phyloP scores from a whole-genome alignment of 1,140 invertebrate species.

The Eumaeus atala region DNA sequence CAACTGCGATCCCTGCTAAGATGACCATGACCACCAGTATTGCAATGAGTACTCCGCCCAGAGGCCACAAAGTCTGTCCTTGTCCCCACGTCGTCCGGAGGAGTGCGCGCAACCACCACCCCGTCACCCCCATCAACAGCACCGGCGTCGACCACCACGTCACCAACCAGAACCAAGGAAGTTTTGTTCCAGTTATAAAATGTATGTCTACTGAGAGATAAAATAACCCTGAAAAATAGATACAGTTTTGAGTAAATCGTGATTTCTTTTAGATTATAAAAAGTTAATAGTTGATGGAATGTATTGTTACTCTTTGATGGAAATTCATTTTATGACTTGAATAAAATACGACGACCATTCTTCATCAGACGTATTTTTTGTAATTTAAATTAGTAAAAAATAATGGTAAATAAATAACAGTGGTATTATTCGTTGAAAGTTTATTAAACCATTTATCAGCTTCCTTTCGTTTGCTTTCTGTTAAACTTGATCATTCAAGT shows the following conservation, averaged over 20 bases:
- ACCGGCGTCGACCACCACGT: slow-evolving; percentile 48
- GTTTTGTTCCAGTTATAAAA: slow-evolving; percentile 52
- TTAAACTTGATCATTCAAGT: no score
- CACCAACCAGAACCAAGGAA: slow-evolving; percentile 46
- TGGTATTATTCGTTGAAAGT: no score
- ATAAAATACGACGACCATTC: no score
- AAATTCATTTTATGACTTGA: no score
- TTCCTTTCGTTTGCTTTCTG: no score
- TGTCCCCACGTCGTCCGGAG: slow-evolving; percentile 38
- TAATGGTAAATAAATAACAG: no score
- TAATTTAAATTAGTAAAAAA: no score
- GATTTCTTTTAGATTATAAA: no score
- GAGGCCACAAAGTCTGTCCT: slow-evolving; percentile 43
- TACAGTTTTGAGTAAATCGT: background rate
- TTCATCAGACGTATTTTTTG: no score
- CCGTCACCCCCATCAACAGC: slow-evolving; percentile 45
- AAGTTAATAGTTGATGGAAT: no score
- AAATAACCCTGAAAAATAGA: slow-evolving; percentile 48
- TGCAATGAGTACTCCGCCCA: slow-evolving; percentile 43
- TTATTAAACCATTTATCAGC: no score
- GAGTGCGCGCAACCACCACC: slow-evolving; percentile 53
- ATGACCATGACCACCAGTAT: slow-evolving; percentile 52
- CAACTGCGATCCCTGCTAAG: slow-evolving; percentile 53
- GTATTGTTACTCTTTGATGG: no score
- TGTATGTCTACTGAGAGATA: slow-evolving; percentile 54